A percentile compares a stretch with the other conserved stretches of the same genome.
Evolutionary conservation across 2,888 invertebrate species (phyloP).

Genomic region (Luperina nickerlii): DNA sequence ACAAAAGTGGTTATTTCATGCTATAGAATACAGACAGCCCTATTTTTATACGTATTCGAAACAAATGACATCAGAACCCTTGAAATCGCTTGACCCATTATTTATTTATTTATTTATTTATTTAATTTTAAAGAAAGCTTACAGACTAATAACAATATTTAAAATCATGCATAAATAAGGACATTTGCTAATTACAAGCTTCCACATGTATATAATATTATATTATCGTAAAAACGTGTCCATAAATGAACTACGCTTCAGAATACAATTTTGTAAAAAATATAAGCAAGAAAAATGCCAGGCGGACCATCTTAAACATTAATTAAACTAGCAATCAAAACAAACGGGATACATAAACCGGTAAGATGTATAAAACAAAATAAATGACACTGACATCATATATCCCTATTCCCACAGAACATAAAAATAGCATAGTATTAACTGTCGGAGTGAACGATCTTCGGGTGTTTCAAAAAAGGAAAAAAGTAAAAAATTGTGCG

Average conservation of each 20-base stretch:
- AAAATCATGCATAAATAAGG: no score
- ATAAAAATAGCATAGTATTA: conserved; percentile 77
- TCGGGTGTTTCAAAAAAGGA: conserved; percentile 75
- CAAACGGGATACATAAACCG: conserved; percentile 75
- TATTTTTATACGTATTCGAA: conserved; percentile 39
- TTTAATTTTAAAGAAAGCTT: no score
- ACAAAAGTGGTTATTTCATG: not conserved
- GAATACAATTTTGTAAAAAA: conserved; percentile 49
- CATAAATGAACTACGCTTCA: conserved; percentile 35
- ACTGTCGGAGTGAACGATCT: conserved; percentile 83
- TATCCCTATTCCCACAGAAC: conserved; percentile 83
- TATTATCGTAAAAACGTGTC: conserved; percentile 38
- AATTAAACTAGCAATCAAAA: conserved; percentile 75
- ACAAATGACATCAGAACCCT: conserved; percentile 42
- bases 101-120: no score
- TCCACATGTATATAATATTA: no score
- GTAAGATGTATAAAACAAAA: conserved; percentile 67
- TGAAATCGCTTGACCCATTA: conserved; percentile 22
- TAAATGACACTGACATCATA: conserved; percentile 80
- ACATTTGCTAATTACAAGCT: no score
- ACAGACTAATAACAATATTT: no score
- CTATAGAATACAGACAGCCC: not conserved
- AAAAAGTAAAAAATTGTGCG: conserved; percentile 74
- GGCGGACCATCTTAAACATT: conserved; percentile 42
- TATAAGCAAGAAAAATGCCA: conserved; percentile 33